A percentile compares a stretch with the other conserved stretches of the same genome.
phyloP scores from a whole-genome alignment of 2,113 vertebrate genomes.

The Microcebus tavaratra region DNA sequence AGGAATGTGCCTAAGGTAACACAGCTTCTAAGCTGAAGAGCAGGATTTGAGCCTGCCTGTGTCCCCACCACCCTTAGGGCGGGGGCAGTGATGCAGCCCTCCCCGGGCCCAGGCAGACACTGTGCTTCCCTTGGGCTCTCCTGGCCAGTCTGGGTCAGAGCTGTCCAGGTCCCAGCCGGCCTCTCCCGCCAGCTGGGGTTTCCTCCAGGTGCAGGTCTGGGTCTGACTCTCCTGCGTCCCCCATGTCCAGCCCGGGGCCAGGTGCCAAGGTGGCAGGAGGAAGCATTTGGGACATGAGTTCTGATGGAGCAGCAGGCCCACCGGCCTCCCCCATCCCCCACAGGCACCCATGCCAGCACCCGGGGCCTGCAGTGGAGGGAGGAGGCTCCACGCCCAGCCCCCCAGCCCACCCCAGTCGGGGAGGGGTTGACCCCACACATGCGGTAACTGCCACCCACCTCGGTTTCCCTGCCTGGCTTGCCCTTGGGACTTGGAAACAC shows the following conservation, averaged over 20 bases:
- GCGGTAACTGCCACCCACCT: background rate
- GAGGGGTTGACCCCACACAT: background rate
- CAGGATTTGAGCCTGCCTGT: background rate
- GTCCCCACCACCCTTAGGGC: background rate
- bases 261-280: background rate
- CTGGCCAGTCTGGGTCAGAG: background rate
- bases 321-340: background rate
- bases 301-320: background rate
- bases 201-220: background rate
- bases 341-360: background rate
- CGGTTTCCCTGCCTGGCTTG: background rate
- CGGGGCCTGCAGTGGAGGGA: too few species aligned
- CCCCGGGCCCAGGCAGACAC: too few species aligned
- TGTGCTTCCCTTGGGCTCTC: background rate
- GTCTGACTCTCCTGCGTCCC: background rate
- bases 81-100: accelerated
- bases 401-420: background rate
- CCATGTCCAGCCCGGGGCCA: background rate
- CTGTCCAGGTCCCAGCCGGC: background rate
- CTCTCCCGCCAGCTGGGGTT: background rate
- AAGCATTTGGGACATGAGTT: background rate
- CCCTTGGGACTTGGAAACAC: background rate
- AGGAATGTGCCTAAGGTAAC: background rate
- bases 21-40: background rate
- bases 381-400: background rate